A percentile compares a stretch with the other conserved stretches of the same genome.
These are phyloP conservation scores for Arizona elegans DNA, from an alignment of 2,113 vertebrate genomes.

Conservation along the genomic window DNA sequence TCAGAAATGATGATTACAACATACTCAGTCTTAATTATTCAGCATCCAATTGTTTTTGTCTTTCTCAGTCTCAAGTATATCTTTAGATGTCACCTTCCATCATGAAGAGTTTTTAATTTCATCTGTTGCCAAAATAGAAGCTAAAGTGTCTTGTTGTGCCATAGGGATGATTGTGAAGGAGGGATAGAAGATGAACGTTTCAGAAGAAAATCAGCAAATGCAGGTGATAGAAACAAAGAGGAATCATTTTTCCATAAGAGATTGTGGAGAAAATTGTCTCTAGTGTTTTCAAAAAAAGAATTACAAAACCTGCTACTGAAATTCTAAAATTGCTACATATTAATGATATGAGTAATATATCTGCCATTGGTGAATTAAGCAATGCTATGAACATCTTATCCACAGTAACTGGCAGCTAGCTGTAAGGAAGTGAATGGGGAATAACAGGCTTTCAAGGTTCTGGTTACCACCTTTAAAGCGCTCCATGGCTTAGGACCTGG, in stretches of 20 bases:
- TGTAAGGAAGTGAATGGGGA: background rate
- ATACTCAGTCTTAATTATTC: background rate
- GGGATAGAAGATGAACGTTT: background rate
- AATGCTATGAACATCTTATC: background rate
- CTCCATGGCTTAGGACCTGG: too few species aligned
- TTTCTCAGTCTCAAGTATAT: conserved; percentile 18
- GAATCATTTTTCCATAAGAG: background rate
- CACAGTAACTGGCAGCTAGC: background rate
- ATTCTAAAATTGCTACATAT: background rate
- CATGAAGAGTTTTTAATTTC: conserved; percentile 38
- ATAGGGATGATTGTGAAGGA: background rate
- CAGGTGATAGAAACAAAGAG: background rate
- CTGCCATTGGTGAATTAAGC: background rate
- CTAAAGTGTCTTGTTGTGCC: background rate
- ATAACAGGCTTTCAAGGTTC: background rate
- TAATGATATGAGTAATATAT: background rate
- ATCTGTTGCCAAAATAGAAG: conserved; percentile 45
- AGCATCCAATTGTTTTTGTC: background rate
- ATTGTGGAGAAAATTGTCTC: background rate
- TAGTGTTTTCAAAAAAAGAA: background rate
- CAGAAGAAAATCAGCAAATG: background rate
- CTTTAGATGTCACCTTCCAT: conserved; percentile 34
- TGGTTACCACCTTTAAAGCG: too few species aligned
- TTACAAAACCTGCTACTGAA: background rate
- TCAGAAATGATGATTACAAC: background rate